phyloP scores from a whole-genome alignment of 1,140 invertebrate genomes.

The Drosophila serrata region DNA sequence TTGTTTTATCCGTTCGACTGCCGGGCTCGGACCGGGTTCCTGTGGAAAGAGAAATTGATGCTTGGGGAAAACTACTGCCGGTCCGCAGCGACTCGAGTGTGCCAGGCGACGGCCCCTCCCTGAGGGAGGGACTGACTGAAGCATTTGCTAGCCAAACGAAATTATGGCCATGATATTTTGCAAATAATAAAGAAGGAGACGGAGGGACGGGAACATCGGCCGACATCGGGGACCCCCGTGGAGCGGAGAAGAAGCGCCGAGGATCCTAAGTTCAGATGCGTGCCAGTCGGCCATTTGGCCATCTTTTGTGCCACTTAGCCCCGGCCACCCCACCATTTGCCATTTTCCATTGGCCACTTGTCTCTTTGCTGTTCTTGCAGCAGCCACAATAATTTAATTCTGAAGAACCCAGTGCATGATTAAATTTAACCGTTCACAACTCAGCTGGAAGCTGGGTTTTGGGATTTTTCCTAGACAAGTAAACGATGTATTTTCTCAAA shows the following conservation, averaged over 20 bases:
- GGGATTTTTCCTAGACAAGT: not conserved
- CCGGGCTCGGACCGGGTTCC: conserved; percentile 35
- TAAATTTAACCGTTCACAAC: conserved; percentile 25
- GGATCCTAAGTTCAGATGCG: conserved; percentile 54
- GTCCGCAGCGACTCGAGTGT: conserved; percentile 67
- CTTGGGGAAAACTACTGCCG: conserved; percentile 15
- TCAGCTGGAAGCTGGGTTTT: not conserved
- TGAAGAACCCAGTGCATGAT: conserved; percentile 8
- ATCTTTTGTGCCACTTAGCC: conserved; percentile 43
- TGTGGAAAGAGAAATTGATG: conserved; percentile 51
- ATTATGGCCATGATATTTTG: conserved; percentile 68
- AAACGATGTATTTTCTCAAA: not conserved
- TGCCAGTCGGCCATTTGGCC: conserved; percentile 57
- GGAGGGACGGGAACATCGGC: not conserved
- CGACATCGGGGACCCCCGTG: conserved; percentile 55
- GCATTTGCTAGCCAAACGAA: conserved; percentile 59
- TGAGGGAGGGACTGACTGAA: conserved; percentile 28
- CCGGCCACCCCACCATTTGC: conserved; percentile 26
- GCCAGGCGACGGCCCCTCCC: conserved; percentile 33
- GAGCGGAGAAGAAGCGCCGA: conserved; percentile 11
- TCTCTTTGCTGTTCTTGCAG: conserved; percentile 8
- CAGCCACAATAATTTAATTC: conserved; percentile 42
- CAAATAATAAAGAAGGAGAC: conserved; percentile 46
- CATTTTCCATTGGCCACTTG: conserved; percentile 40
- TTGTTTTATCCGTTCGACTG: conserved; percentile 18